Evolutionary conservation across 2,113 vertebrate species (phyloP).

Genomic region (Mormyrus iriodes): DNA sequence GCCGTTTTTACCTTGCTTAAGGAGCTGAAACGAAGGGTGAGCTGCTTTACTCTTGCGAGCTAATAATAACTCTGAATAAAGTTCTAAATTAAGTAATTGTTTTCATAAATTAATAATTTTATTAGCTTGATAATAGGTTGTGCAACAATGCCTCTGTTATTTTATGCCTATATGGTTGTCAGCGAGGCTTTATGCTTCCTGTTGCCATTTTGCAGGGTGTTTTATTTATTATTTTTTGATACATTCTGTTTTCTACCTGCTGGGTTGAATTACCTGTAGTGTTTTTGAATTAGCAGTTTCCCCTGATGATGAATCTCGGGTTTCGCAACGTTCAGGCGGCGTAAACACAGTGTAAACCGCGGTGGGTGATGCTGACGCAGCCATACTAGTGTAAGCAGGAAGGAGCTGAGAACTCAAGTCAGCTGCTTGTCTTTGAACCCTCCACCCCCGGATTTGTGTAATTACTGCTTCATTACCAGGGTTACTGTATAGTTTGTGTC

Average conservation of each 20-base stretch:
- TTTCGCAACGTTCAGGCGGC: conserved; percentile 13
- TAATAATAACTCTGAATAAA: not conserved
- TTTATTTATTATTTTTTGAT: not conserved
- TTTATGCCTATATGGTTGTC: not conserved
- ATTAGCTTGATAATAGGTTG: not conserved
- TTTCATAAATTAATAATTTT: not conserved
- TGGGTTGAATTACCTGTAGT: not conserved
- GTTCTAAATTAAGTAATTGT: not conserved
- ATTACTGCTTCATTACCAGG: conserved; percentile 1
- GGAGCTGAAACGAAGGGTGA: not conserved
- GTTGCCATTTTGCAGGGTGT: not conserved
- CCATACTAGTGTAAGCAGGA: conserved; percentile 54
- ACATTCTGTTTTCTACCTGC: not conserved
- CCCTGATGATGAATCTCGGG: conserved; percentile 33
- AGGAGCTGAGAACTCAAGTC: conserved; percentile 35
- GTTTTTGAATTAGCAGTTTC: conserved; percentile 19
- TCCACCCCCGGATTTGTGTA: conserved; percentile 6
- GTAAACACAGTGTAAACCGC: not conserved
- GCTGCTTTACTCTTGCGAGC: not conserved
- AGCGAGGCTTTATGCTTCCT: not conserved
- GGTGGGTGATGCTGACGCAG: not conserved
- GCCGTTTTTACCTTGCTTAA: not conserved
- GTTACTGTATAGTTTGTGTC: not conserved
- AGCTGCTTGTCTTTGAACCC: conserved; percentile 22
- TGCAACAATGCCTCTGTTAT: not conserved